These are phyloP conservation scores for Sander vitreus DNA, from an alignment of 2,113 vertebrate genomes.

Conservation along the genomic window DNA sequence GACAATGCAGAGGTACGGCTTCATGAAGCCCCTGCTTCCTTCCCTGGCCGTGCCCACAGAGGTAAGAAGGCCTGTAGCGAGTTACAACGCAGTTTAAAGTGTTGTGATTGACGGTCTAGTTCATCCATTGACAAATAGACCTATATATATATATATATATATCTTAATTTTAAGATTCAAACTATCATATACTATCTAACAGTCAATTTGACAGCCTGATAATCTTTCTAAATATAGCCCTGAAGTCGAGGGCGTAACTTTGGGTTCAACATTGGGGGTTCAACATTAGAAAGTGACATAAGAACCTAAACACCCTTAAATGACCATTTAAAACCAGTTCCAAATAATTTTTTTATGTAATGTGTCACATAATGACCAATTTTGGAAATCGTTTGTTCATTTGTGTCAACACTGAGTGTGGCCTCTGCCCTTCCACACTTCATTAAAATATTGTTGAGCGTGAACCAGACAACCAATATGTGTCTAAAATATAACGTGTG, in stretches of 20 bases:
- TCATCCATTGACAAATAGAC: background rate
- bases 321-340: background rate
- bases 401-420: background rate
- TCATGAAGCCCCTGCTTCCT: constrained; percentile 74
- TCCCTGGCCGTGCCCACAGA: constrained; percentile 78
- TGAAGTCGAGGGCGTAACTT: no score
- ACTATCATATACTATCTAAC: no score
- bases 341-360: background rate
- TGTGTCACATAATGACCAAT: background rate
- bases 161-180: no score
- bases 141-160: no score
- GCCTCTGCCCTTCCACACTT: constrained; percentile 5
- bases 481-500: background rate
- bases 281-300: background rate
- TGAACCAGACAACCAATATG: background rate
- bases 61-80: constrained; percentile 81
- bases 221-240: no score
- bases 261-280: no score
- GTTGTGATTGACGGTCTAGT: background rate
- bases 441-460: constrained; percentile 7
- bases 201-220: no score
- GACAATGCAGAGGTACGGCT: constrained; percentile 69
- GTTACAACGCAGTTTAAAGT: background rate
- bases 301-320: background rate
- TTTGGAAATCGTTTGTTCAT: background rate